Percentiles rank a stretch among this genome's conserved stretches.
Evolutionary conservation across 2,113 vertebrate species (phyloP).

Genomic region (Osmerus mordax): DNA sequence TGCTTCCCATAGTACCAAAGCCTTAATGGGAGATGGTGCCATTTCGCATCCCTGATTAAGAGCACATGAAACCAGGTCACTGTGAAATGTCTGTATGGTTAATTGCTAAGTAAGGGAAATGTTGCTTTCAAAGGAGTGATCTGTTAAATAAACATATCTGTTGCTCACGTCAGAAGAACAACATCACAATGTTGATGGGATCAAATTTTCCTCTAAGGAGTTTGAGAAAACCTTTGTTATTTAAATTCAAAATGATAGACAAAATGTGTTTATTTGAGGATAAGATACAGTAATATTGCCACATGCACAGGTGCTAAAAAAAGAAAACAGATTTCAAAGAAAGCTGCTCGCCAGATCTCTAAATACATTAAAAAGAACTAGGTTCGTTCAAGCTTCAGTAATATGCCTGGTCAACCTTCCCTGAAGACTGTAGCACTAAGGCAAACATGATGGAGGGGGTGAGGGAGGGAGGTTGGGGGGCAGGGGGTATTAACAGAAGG

Average conservation of each 20-base stretch:
- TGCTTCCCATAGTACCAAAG: neutral
- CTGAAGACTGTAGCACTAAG: slow-evolving; percentile 31
- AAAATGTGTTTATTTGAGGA: too few species aligned
- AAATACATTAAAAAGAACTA: neutral
- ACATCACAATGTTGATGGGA: neutral
- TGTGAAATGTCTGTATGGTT: slow-evolving; percentile 42
- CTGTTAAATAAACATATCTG: slow-evolving; percentile 42
- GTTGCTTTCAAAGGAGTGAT: slow-evolving; percentile 28
- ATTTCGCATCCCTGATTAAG: neutral
- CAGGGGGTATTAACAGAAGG: slow-evolving; percentile 47
- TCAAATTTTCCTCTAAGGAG: neutral
- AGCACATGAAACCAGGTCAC: slow-evolving; percentile 44
- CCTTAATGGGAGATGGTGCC: neutral
- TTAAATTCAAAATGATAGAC: too few species aligned
- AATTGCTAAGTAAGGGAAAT: slow-evolving; percentile 35
- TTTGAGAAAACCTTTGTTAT: too few species aligned
- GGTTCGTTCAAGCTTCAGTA: slow-evolving; percentile 27
- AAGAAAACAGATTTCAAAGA: neutral
- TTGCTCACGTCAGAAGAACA: slow-evolving; percentile 14
- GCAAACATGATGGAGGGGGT: slow-evolving; percentile 30
- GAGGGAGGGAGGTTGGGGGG: too few species aligned
- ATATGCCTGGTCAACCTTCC: slow-evolving; percentile 20
- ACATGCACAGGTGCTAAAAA: neutral
- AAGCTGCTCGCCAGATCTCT: too few species aligned
- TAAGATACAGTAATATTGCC: too few species aligned